These are phyloP conservation scores for Rhodophaea formosa DNA, from an alignment of 2,888 invertebrate species.

Conservation along the genomic window DNA sequence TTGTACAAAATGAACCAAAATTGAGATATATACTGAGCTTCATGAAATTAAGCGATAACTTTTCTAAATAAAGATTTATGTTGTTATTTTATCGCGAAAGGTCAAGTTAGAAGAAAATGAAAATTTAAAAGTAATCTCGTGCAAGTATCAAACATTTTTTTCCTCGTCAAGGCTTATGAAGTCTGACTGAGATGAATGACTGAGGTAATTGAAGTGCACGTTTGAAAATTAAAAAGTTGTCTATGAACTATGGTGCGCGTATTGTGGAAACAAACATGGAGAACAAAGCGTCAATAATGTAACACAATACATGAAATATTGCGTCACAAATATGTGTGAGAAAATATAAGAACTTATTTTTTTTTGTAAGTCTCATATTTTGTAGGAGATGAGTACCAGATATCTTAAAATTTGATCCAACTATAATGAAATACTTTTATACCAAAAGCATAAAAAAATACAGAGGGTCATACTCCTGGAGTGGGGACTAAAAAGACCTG, in stretches of 20 bases:
- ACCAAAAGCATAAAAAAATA: too few relatives aligned
- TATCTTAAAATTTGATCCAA: too few relatives aligned
- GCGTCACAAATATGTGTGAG: not conserved
- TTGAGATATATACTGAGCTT: constrained; percentile 21
- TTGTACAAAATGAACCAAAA: constrained; percentile 14
- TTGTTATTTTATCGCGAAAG: constrained; percentile 34
- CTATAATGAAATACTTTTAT: too few relatives aligned
- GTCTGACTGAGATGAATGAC: constrained; percentile 68
- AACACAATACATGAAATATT: constrained; percentile 24
- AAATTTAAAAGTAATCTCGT: constrained; percentile 41
- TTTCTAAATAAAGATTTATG: constrained; percentile 42
- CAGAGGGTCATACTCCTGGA: too few relatives aligned
- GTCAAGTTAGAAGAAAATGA: constrained; percentile 38
- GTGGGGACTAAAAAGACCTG: too few relatives aligned
- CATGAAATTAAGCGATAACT: constrained; percentile 23
- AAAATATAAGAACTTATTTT: not conserved
- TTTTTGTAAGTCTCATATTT: not conserved
- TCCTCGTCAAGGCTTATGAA: constrained; percentile 51
- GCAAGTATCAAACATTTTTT: constrained; percentile 56
- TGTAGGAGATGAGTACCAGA: not conserved
- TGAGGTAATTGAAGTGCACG: constrained; percentile 61
- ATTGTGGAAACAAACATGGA: constrained; percentile 10
- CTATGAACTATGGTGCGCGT: constrained; percentile 27
- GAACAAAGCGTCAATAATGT: constrained; percentile 22
- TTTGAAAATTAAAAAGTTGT: constrained; percentile 53